These are phyloP conservation scores for Pocota personata DNA, from an alignment of 2,888 invertebrate genomes.

Conservation along the genomic window DNA sequence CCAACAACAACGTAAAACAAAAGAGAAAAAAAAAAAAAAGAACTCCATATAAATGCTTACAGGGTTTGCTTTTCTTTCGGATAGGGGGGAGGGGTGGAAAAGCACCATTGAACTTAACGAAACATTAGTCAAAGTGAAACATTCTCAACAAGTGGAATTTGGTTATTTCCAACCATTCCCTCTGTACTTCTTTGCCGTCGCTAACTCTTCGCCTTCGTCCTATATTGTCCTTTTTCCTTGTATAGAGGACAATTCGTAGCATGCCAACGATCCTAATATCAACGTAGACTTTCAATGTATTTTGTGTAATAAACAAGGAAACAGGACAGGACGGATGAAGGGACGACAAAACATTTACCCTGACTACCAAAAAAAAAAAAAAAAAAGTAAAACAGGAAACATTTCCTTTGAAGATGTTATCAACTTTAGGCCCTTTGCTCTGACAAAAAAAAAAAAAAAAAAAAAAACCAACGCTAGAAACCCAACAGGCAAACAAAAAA, in stretches of 20 bases:
- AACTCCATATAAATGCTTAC: constrained; percentile 36
- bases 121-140: constrained; percentile 72
- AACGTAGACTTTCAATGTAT: constrained; percentile 62
- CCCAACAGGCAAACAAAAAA: constrained; percentile 66
- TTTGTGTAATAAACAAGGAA: constrained; percentile 57
- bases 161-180: constrained; percentile 42
- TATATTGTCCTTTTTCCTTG: constrained; percentile 46
- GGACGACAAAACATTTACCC: constrained; percentile 63
- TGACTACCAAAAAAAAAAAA: neutral
- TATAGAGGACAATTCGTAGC: constrained; percentile 63
- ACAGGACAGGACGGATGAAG: constrained; percentile 34
- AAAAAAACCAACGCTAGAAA: constrained; percentile 15
- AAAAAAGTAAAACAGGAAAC: constrained; percentile 49
- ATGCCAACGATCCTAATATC: constrained; percentile 62
- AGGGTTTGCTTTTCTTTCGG: neutral
- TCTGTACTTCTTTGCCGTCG: neutral
- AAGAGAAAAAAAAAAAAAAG: constrained; percentile 22
- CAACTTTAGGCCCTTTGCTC: constrained; percentile 63
- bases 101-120: constrained; percentile 71
- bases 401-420: constrained; percentile 73
- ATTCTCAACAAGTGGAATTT: constrained; percentile 72
- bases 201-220: constrained; percentile 8
- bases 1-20: constrained; percentile 45
- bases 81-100: constrained; percentile 27
- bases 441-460: constrained; percentile 1